Base-by-base conservation (phyloP, 2,113 vertebrate species). In the Apaloderma vittatum region DNA sequence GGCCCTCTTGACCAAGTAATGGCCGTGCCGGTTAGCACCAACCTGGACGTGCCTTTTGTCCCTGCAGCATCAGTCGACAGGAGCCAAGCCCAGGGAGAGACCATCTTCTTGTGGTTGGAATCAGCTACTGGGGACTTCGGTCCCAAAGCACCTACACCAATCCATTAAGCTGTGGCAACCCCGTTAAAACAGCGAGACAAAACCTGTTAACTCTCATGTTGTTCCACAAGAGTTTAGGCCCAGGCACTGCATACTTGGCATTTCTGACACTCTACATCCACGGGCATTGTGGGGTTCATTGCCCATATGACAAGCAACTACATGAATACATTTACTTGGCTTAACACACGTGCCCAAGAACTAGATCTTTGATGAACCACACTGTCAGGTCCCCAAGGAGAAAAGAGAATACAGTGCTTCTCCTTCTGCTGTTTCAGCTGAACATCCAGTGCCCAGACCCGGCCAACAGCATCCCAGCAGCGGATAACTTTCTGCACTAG, bases 171-270 rank as follows among this genome's bases (percentile, higher is more conserved):
- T 49, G 15, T 8, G 20, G 43, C 52, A 82, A 71, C 32, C 34
- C 63, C 29, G 11, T 27, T 51, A 52, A 13, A 49, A 3, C 51
- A 71, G 27, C 0, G 6, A 72, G 70, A 61, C 40, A 11, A 74
- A 67, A 9, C 30, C 9, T 1, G 9, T 34, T 15, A 9, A 32
- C 7, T 23, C 36, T 1, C 9, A 4, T 4, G 2, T 22, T 10
- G 37, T 48, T 73, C 17, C 80, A 52, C 29, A 11, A 12, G 34
- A n/a, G 6, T 34, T 77, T 6, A 20, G 26, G 29, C 73, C 17
- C 30, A 90, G n/a, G n/a, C 77, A 68, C 18, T 1, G 16, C 72
- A 43, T 30, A 34, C n/a, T 34, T 81, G 61, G 58, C 48, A 21
- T 27, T 49, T 18, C 63, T 61, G 45, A 40, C 54, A 22, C 72